phyloP scores from a whole-genome alignment of 1,140 invertebrate genomes.

The Conus ventricosus region DNA sequence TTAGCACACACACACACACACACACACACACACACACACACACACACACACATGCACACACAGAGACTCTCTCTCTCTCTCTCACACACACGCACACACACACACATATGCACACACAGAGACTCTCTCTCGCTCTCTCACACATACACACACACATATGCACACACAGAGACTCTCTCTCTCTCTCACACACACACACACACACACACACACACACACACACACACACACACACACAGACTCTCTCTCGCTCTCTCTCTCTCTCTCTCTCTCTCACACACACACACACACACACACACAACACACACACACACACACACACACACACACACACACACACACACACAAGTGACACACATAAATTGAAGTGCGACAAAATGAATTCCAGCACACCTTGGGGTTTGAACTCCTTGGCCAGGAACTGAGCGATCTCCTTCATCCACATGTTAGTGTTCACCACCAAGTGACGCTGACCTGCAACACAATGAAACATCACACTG shows the following conservation, averaged over 20 bases:
- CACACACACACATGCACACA: neutral
- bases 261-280: too few species aligned
- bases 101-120: neutral
- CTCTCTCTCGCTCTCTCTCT: too few species aligned
- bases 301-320: neutral
- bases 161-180: neutral
- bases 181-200: neutral
- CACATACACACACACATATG: neutral
- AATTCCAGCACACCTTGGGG: slow-evolving; percentile 62
- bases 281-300: neutral
- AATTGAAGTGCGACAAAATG: neutral
- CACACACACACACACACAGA: neutral
- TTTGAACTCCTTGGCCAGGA: slow-evolving; percentile 75
- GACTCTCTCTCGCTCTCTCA: too few species aligned
- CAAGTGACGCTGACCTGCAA: slow-evolving; percentile 72
- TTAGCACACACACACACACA: neutral
- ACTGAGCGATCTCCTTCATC: slow-evolving; percentile 75
- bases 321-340: neutral
- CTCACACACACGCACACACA: neutral
- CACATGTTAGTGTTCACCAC: slow-evolving; percentile 72
- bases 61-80: neutral
- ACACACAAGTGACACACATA: neutral
- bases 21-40: slow-evolving; percentile 13
- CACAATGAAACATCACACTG: neutral
- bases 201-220: neutral